phyloP scores from a whole-genome alignment of 2,797 vertebrate species.

The Botia almorhae region DNA sequence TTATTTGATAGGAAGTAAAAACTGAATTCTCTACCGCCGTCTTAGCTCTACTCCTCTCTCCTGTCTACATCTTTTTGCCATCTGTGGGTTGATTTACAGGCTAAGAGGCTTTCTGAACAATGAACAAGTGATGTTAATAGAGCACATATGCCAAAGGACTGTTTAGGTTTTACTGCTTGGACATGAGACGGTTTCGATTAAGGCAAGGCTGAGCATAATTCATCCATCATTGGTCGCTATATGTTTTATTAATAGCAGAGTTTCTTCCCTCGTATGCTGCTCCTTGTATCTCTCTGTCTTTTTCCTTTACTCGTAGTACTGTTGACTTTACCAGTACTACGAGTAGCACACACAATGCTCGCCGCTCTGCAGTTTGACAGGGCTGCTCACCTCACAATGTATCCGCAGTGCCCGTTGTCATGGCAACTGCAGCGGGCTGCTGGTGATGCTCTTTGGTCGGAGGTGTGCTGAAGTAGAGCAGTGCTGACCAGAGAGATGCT shows the following conservation, averaged over 20 bases:
- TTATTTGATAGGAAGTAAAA: constrained; percentile 33
- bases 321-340: constrained; percentile 53
- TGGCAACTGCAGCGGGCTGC: constrained; percentile 72
- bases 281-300: constrained; percentile 5
- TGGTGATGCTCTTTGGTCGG: constrained; percentile 50
- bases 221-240: constrained; percentile 33
- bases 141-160: constrained; percentile 55
- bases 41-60: background rate
- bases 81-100: constrained; percentile 54
- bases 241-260: constrained; percentile 45
- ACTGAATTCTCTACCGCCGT: too few species aligned
- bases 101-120: constrained; percentile 54
- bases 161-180: constrained; percentile 51
- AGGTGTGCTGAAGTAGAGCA: constrained; percentile 46
- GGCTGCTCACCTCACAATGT: constrained; percentile 56
- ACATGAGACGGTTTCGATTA: constrained; percentile 46
- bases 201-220: constrained; percentile 38
- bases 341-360: constrained; percentile 39
- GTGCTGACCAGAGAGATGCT: constrained; percentile 42
- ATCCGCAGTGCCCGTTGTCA: constrained; percentile 72
- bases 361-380: constrained; percentile 59
- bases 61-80: constrained; percentile 38
- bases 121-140: constrained; percentile 53
- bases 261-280: constrained; percentile 6
- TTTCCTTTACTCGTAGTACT: constrained; percentile 13